A percentile compares a stretch with the other conserved stretches of the same genome.
These are phyloP conservation scores for Ernsta delagoae DNA, from an alignment of 2,888 invertebrate genomes.

Conservation along the genomic window DNA sequence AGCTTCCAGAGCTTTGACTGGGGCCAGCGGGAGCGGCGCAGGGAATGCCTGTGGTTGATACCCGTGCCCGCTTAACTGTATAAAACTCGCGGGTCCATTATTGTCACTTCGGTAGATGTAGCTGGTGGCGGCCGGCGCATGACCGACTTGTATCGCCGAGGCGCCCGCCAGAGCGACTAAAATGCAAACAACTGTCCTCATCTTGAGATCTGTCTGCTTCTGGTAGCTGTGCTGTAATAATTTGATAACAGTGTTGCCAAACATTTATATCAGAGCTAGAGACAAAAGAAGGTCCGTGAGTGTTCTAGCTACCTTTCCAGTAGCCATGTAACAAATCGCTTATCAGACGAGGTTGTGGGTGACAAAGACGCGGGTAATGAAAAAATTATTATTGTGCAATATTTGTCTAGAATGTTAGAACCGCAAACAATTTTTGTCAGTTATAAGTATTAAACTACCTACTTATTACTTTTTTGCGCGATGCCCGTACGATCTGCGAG, in stretches of 20 bases:
- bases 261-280: constrained; percentile 78
- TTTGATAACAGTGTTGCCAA: constrained; percentile 74
- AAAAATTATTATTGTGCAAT: constrained; percentile 69
- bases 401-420: constrained; percentile 52
- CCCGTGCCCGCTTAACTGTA: constrained; percentile 68
- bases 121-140: constrained; percentile 79
- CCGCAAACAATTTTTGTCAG: constrained; percentile 53
- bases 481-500: neutral
- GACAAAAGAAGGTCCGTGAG: constrained; percentile 72
- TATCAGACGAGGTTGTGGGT: constrained; percentile 79
- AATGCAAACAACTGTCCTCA: constrained; percentile 62
- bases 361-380: constrained; percentile 74
- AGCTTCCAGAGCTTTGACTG: constrained; percentile 58
- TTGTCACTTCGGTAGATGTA: constrained; percentile 83
- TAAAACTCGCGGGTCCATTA: constrained; percentile 74
- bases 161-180: constrained; percentile 58
- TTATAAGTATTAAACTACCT: neutral
- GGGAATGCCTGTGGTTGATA: constrained; percentile 64
- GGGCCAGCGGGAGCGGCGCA: constrained; percentile 59
- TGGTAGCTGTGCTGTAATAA: constrained; percentile 69
- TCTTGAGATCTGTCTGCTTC: constrained; percentile 69
- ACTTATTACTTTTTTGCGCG: constrained; percentile 9
- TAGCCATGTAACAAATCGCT: constrained; percentile 79
- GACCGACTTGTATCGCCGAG: constrained; percentile 67
- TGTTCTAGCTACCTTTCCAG: constrained; percentile 67